Conservation (phyloP, 2,888 invertebrate genomes). For the Heteromyza rotundicornis region DNA sequence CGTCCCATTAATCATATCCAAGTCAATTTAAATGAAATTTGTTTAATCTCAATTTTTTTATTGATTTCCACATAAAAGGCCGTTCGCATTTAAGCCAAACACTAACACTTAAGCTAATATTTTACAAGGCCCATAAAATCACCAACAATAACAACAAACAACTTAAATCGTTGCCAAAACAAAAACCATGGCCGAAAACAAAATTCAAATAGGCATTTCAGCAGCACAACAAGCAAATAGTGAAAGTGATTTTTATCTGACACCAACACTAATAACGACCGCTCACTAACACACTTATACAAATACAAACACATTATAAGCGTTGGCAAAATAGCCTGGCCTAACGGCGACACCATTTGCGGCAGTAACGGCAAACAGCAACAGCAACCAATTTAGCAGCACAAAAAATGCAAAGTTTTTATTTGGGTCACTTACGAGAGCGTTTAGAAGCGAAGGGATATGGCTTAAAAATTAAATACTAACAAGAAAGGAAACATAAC, state of each 20-base stretch:
- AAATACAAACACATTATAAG: neutral
- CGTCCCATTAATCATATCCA: no score
- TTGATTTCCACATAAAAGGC: neutral
- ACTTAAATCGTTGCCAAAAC: neutral
- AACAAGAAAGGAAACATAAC: no score
- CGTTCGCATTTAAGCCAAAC: neutral
- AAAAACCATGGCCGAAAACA: neutral
- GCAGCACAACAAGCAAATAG: conserved; percentile 1
- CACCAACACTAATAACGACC: conserved; percentile 7
- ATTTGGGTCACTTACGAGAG: conserved; percentile 2
- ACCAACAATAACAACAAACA: neutral
- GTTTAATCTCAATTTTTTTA: neutral
- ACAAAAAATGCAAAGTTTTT: neutral
- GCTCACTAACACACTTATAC: conserved; percentile 10
- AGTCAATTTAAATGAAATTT: neutral
- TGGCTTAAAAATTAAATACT: neutral
- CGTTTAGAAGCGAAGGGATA: neutral
- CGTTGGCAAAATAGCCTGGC: neutral
- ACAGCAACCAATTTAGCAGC: neutral
- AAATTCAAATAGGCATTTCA: neutral
- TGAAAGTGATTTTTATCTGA: conserved; percentile 22
- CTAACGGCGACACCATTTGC: neutral
- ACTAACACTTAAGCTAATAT: neutral
- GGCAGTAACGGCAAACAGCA: neutral
- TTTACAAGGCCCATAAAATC: neutral